Base-by-base conservation (phyloP, 2,888 invertebrate genomes). In the Platypus cylindrus region DNA sequence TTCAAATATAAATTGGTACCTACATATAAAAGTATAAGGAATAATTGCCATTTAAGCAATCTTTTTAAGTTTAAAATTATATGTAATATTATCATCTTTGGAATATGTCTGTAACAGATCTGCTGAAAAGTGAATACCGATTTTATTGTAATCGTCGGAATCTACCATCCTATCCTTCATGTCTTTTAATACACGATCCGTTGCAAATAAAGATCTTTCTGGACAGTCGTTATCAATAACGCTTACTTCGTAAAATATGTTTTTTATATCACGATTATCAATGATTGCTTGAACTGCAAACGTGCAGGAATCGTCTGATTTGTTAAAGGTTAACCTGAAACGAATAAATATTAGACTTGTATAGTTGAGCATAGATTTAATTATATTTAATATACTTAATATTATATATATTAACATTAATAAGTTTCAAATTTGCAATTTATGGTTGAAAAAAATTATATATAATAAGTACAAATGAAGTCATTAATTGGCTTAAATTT, bases 221-320 rank as follows among this genome's bases (percentile, higher is more conserved):
- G 50, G 49, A 32, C 50, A 47, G 9, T 48, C 42, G 39, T 46
- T 45, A 37, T 55, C 54, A 12, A 52, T 47, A 13, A 55, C 45
- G 4, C 48, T 47, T 13, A 56, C 49, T 35, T 55, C 52, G 33
- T 51, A 55, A 8, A 51, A 44, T 28, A 49, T 55, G 11, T 48
- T 50, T 32, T 49, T 47, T 7, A 43, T 37, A n/a, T 48, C 46
- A 8, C 45, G 47, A 22, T 46, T 46, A 8, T 43, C 42, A 3
- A 53, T 50, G 5, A 53, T 43, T 2, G 51, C 41, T 32, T 56
- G 55, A 4, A 51, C 53, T 4, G 53, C 53, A 54, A 54, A 55
- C 36, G 54, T 47, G 29, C 52, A 53, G 31, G 51, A 46, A 29
- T 53, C 52, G 14, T 37, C 45, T 36, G 50, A 43, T 15, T 51